These are phyloP conservation scores for Lophochroa leadbeateri DNA, from an alignment of 2,113 vertebrate species.

Conservation along the genomic window DNA sequence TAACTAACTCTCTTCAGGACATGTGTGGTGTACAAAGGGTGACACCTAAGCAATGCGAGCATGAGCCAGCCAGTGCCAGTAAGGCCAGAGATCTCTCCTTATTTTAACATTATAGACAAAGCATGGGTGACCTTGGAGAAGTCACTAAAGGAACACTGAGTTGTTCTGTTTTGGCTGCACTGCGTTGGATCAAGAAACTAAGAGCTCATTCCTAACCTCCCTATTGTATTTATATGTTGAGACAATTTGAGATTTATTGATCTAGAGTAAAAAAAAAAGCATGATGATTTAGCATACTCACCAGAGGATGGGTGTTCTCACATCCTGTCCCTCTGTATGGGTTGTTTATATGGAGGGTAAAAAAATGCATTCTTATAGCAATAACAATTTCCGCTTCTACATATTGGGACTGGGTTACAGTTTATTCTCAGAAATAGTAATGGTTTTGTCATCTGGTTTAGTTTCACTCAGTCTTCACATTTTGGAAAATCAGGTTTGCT, in stretches of 20 bases:
- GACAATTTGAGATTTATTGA: slow-evolving; percentile 24
- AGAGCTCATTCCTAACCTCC: background rate
- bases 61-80: background rate
- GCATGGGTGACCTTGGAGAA: background rate
- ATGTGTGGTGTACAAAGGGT: background rate
- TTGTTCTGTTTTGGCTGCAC: background rate
- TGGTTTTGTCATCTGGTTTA: slow-evolving; percentile 14
- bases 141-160: background rate
- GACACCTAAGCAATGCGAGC: background rate
- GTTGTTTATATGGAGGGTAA: background rate
- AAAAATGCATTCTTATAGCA: slow-evolving; percentile 6
- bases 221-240: background rate
- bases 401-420: background rate
- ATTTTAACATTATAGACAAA: background rate
- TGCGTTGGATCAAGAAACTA: background rate
- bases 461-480: slow-evolving; percentile 6
- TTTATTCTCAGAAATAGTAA: slow-evolving; percentile 32
- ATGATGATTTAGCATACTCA: background rate
- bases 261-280: background rate
- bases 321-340: background rate
- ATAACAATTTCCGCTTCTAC: background rate
- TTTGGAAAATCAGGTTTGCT: background rate
- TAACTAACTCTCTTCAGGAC: background rate
- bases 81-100: background rate
- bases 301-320: slow-evolving; percentile 6